These are phyloP conservation scores for Gallinago paraguaiae DNA, from an alignment of 2,113 vertebrate species.

Conservation along the genomic window DNA sequence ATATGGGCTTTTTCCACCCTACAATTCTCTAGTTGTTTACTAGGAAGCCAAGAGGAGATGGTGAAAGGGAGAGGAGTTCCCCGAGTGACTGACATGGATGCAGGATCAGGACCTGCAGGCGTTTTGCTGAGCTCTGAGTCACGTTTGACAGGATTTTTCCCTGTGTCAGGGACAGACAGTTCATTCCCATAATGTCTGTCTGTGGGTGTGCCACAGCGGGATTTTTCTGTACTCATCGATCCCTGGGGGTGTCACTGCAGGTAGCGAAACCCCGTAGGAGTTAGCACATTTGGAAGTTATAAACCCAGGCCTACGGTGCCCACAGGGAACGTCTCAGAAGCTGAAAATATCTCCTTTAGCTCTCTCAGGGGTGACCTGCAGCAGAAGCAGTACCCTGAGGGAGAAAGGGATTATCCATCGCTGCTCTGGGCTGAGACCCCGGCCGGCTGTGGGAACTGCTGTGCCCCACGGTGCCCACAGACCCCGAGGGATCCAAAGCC, in stretches of 20 bases:
- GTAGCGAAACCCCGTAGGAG: neutral
- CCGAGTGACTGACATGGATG: neutral
- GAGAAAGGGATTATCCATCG: fast-evolving
- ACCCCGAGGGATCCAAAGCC: neutral
- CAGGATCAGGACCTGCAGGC: neutral
- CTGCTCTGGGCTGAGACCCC: neutral
- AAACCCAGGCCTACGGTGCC: neutral
- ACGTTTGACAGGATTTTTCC: neutral
- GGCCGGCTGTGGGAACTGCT: neutral
- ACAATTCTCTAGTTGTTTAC: neutral
- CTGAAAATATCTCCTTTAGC: neutral
- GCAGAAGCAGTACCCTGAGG: neutral
- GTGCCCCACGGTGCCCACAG: fast-evolving
- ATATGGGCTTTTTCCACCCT: neutral
- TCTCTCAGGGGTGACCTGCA: neutral
- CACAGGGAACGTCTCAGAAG: neutral
- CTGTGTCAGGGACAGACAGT: neutral
- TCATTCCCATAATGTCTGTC: neutral
- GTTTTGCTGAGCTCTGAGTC: neutral
- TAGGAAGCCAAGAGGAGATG: neutral
- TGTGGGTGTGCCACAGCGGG: neutral
- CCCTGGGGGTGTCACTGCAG: neutral
- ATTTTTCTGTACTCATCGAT: neutral
- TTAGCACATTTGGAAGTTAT: neutral
- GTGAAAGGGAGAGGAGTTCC: conserved; percentile 8